A percentile compares a stretch with the other conserved stretches of the same genome.
These are phyloP conservation scores for Hyposoter dolosus DNA, from an alignment of 2,888 invertebrate species.

Conservation along the genomic window DNA sequence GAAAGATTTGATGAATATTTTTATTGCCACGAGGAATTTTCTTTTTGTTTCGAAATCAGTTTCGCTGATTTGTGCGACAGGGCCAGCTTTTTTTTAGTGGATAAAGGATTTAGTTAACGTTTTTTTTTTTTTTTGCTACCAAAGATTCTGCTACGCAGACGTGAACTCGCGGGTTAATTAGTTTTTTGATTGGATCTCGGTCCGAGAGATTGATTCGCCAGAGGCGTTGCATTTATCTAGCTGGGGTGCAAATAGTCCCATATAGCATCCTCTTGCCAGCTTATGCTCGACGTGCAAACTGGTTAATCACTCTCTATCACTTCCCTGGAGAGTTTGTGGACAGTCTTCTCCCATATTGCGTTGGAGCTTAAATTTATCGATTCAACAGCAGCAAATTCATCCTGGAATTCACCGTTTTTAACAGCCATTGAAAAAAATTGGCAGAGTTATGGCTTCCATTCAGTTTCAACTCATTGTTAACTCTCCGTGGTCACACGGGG, in stretches of 20 bases:
- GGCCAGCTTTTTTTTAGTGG: background rate
- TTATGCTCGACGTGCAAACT: conserved; percentile 31
- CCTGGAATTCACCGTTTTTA: background rate
- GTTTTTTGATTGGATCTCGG: conserved; percentile 68
- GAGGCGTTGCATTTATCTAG: conserved; percentile 28
- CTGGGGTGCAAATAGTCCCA: conserved; percentile 23
- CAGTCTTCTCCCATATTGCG: conserved; percentile 6
- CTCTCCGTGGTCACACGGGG: too few relatives aligned
- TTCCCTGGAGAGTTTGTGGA: conserved; percentile 13
- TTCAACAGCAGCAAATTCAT: background rate
- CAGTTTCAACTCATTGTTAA: background rate
- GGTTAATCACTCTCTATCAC: conserved; percentile 48
- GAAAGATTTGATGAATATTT: background rate
- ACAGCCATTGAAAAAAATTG: background rate
- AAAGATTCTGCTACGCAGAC: conserved; percentile 2
- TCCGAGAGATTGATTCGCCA: conserved; percentile 36
- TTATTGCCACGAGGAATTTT: background rate
- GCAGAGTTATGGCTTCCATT: background rate
- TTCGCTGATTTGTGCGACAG: background rate
- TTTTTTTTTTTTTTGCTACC: background rate
- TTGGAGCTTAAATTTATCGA: conserved; percentile 7
- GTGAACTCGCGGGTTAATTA: conserved; percentile 58
- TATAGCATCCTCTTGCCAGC: conserved; percentile 4
- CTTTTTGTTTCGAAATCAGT: background rate
- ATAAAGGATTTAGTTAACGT: background rate